Conservation (phyloP, 2,113 vertebrate species). For the Pleuronectes platessa region DNA sequence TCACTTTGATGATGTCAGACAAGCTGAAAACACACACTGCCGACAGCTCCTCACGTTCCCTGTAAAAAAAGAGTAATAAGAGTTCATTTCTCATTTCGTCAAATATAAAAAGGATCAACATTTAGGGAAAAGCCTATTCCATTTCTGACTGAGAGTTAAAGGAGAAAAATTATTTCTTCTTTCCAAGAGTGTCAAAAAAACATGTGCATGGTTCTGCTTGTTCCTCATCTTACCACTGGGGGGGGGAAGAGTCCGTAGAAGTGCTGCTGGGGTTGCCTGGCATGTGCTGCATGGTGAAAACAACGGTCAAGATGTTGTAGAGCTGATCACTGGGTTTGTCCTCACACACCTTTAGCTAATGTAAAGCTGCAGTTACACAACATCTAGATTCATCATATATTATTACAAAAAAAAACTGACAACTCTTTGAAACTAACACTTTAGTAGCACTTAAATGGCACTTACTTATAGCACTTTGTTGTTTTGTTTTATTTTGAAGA, state of each 20-base stretch:
- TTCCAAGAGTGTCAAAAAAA: too few relatives aligned
- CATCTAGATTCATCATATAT: too few relatives aligned
- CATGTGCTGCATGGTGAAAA: conserved; percentile 79
- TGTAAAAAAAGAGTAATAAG: conserved; percentile 37
- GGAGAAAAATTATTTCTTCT: not conserved
- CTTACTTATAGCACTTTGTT: too few relatives aligned
- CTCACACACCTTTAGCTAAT: conserved; percentile 78
- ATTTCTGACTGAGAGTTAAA: not conserved
- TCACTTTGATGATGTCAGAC: conserved; percentile 82
- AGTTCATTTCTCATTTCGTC: too few relatives aligned
- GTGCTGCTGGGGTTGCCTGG: conserved; percentile 75
- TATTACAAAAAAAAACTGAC: too few relatives aligned
- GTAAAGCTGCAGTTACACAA: too few relatives aligned
- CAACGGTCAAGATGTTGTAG: conserved; percentile 84
- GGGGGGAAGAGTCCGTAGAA: conserved; percentile 91
- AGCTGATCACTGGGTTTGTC: conserved; percentile 82
- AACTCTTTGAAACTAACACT: too few relatives aligned
- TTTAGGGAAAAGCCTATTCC: not conserved
- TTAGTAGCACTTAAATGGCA: too few relatives aligned
- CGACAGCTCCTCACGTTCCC: conserved; percentile 84
- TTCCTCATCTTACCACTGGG: conserved; percentile 84
- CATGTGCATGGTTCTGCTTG: too few relatives aligned
- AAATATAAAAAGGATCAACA: too few relatives aligned
- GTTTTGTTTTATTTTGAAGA: too few relatives aligned
- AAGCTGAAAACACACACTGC: conserved; percentile 88